Evolutionary conservation across 2,113 vertebrate genomes (phyloP).

Genomic region (Delphinapterus leucas): DNA sequence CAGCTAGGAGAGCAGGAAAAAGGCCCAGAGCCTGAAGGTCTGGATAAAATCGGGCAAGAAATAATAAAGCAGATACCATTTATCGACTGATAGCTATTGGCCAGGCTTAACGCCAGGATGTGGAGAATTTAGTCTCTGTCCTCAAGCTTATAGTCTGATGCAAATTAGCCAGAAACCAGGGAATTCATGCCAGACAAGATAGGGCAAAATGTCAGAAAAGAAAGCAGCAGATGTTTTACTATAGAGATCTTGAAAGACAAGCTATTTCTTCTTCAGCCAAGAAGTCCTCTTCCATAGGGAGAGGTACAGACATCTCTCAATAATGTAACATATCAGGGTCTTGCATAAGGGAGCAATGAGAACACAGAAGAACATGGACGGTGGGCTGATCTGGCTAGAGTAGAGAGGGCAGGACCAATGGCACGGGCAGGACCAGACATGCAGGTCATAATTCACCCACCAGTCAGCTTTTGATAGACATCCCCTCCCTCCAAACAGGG

Average conservation of each 20-base stretch:
- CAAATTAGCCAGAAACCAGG: background rate
- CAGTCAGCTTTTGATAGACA: background rate
- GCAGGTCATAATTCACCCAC: too few relatives aligned
- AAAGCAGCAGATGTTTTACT: background rate
- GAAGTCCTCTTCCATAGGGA: background rate
- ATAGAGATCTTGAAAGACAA: background rate
- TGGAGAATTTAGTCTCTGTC: background rate
- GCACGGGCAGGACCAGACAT: background rate
- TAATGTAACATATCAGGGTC: background rate
- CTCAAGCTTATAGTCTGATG: background rate
- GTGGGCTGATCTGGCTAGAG: rapidly evolving
- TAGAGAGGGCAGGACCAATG: background rate
- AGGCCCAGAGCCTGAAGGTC: background rate
- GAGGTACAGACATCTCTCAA: background rate
- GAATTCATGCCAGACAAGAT: background rate
- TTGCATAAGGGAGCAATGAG: background rate
- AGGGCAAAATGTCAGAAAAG: background rate
- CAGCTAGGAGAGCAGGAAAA: background rate
- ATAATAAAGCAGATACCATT: background rate
- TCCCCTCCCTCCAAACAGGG: background rate
- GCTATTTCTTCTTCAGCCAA: background rate
- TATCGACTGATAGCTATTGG: background rate
- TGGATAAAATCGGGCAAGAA: background rate
- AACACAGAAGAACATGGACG: rapidly evolving
- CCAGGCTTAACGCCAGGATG: background rate